A percentile compares a stretch with the other conserved stretches of the same genome.
phyloP scores from a whole-genome alignment of 2,888 invertebrate species.

The Pyrrhia umbra region DNA sequence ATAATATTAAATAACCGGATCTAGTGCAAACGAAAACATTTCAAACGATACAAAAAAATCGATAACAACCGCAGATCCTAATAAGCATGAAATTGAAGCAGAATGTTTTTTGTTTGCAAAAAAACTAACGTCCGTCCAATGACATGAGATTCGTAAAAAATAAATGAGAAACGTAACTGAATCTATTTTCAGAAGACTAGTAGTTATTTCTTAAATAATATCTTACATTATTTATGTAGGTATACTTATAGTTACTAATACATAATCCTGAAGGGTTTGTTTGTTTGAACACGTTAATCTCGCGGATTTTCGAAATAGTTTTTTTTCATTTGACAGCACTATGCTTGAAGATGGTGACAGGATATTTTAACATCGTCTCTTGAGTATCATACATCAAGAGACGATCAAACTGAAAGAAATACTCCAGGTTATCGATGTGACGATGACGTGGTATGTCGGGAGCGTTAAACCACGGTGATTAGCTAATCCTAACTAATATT shows the following conservation, averaged over 20 bases:
- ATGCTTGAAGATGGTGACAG: too few relatives aligned
- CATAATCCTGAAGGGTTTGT: neutral
- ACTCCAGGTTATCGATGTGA: too few relatives aligned
- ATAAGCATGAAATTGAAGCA: constrained; percentile 33
- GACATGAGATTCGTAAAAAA: constrained; percentile 43
- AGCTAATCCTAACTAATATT: too few relatives aligned
- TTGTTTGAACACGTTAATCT: neutral
- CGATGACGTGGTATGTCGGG: too few relatives aligned
- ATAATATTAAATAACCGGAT: neutral
- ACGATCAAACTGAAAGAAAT: too few relatives aligned
- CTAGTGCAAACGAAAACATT: neutral
- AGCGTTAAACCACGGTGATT: too few relatives aligned
- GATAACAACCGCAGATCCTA: constrained; percentile 9
- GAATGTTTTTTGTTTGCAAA: constrained; percentile 5
- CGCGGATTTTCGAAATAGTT: too few relatives aligned
- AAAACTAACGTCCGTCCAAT: constrained; percentile 29
- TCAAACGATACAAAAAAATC: constrained; percentile 4
- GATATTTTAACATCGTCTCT: too few relatives aligned
- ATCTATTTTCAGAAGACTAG: neutral
- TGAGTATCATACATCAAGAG: too few relatives aligned
- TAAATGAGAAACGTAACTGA: constrained; percentile 26
- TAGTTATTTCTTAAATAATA: constrained; percentile 4
- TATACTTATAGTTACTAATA: neutral
- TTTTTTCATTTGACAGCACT: too few relatives aligned
- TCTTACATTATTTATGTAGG: neutral